A percentile compares a stretch with the other conserved stretches of the same genome.
These are phyloP conservation scores for Brevimyrus niger DNA, from an alignment of 2,113 vertebrate species.

Conservation along the genomic window DNA sequence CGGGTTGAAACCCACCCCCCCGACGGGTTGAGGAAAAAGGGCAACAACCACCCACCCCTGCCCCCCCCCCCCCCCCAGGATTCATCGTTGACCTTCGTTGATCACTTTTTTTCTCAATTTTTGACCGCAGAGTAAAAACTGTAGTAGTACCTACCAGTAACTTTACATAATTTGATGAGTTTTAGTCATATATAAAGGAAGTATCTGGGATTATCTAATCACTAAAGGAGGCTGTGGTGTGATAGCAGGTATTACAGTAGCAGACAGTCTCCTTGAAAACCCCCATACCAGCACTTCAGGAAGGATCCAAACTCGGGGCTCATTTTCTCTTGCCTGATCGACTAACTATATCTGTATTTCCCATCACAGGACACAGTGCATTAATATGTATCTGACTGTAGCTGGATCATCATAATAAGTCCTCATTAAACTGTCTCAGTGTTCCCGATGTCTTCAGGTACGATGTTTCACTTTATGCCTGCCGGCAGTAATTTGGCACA, in stretches of 20 bases:
- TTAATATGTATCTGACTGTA: neutral
- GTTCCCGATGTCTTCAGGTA: neutral
- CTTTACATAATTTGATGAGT: neutral
- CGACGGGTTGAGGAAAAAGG: too few relatives aligned
- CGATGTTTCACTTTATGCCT: neutral
- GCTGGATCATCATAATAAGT: neutral
- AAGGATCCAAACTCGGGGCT: neutral
- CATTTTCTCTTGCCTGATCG: neutral
- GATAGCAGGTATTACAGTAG: neutral
- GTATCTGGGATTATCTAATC: neutral
- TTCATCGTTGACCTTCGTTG: neutral
- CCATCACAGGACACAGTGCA: neutral
- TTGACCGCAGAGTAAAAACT: neutral
- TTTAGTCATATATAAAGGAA: neutral
- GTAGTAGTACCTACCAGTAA: neutral
- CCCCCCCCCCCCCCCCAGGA: neutral
- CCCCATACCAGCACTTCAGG: neutral
- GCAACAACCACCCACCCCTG: neutral
- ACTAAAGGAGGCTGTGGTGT: neutral
- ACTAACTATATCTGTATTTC: neutral
- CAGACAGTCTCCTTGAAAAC: neutral
- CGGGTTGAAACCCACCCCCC: too few relatives aligned
- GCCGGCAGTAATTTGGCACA: neutral
- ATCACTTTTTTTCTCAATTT: neutral
- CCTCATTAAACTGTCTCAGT: neutral